Percentiles rank a stretch among this genome's conserved stretches.
Conservation (phyloP, 1,140 invertebrate genomes). For the Drosophila persimilis region DNA sequence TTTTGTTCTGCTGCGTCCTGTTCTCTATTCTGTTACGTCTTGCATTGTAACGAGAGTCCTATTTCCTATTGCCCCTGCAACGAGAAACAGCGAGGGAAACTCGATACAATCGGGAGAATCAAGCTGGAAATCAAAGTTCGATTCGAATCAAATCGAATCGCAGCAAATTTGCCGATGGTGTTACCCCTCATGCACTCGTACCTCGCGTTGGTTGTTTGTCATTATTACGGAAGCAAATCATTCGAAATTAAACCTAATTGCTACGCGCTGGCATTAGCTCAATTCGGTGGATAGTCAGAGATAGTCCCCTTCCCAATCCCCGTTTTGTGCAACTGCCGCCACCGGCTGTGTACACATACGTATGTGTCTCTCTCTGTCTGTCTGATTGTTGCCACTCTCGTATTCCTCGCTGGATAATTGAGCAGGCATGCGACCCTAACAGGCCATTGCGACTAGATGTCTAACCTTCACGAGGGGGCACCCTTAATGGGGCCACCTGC, state of each 20-base stretch:
- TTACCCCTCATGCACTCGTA: neutral
- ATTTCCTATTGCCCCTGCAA: neutral
- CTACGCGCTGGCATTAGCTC: neutral
- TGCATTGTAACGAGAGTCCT: too few species aligned
- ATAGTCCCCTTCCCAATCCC: neutral
- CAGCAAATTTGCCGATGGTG: constrained; percentile 11
- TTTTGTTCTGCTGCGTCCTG: neutral
- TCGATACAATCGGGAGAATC: constrained; percentile 11
- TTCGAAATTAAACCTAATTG: constrained; percentile 69
- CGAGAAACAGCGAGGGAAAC: neutral
- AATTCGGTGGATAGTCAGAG: too few species aligned
- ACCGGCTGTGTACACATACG: too few species aligned
- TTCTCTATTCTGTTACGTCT: too few species aligned
- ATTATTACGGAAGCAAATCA: constrained; percentile 52
- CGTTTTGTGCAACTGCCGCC: neutral
- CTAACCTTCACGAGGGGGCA: constrained; percentile 29
- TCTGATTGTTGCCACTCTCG: too few species aligned
- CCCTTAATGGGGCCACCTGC: constrained; percentile 2
- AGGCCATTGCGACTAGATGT: constrained; percentile 1
- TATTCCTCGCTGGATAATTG: constrained; percentile 58
- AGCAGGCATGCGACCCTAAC: constrained; percentile 52
- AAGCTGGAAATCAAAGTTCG: constrained; percentile 40
- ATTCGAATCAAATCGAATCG: constrained; percentile 42
- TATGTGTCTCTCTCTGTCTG: constrained; percentile 18
- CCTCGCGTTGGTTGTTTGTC: constrained; percentile 26